Base-by-base conservation (phyloP, 2,888 invertebrate genomes). In the Heliconius aoede region DNA sequence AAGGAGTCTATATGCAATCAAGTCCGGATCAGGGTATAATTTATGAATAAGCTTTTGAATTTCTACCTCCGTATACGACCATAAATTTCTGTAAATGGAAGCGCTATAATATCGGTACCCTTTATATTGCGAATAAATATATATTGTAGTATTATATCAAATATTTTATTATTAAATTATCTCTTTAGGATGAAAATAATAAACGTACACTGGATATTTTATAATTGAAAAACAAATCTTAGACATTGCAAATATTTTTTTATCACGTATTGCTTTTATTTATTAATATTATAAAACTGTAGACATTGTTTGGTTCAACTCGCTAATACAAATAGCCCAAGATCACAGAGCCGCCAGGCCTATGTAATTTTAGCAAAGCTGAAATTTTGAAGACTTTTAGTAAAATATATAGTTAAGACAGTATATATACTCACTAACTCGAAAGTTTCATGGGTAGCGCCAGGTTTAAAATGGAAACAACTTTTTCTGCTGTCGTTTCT, bases 1-100 rank as follows among this genome's bases (percentile, higher is more conserved):
- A 80, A 81, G 79, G 75, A 80, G 81, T 80, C 79, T 80, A 81
- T 81, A 82, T 81, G 81, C 81, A 82, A 82, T 82, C 81, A 81
- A 81, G 75, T 79, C 71, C 72, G 77, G 80, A 80, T 79, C 73
- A 73, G 74, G 64, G 78, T 79, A 80, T 82, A 82, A 82, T 82
- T 81, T 82, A 81, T 81, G 81, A 81, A 82, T 81, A 80, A 81
- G 80, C 78, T 81, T 78, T 77, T 72, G 78, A 79, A 78, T 78
- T 80, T 80, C 69, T 77, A 81, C 82, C 81, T 80, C 62, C 72
- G 77, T 73, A 71, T 76, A 65, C 64, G 76, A 76, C 74, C 78
- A 76, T 81, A 77, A 79, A 79, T 64, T 79, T 73, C 72, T 58
- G 62, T 65, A 61, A 74, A 74, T 76, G 68, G 62, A 21, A 62